phyloP scores from a whole-genome alignment of 2,113 vertebrate species.

The Cyprichromis sp. region DNA sequence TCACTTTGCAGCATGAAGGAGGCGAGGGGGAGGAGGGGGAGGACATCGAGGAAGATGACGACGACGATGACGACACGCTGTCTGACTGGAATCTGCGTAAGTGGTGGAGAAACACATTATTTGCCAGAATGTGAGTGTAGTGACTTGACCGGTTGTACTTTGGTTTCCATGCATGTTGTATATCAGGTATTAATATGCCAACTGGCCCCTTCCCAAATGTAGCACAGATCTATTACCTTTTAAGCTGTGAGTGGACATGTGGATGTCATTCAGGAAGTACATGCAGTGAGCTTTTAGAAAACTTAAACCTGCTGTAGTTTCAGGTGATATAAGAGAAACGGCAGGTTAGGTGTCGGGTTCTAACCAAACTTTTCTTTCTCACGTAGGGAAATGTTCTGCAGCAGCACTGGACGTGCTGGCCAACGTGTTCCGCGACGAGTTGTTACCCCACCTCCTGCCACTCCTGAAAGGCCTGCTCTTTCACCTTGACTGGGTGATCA shows the following conservation, averaged over 20 bases:
- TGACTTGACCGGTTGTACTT: background rate
- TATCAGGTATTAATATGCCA: background rate
- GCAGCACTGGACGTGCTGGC: slow-evolving; percentile 89
- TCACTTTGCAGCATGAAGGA: slow-evolving; percentile 90
- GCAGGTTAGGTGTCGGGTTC: no score
- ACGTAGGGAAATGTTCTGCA: slow-evolving; percentile 86
- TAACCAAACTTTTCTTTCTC: background rate
- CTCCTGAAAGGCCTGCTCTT: slow-evolving; percentile 92
- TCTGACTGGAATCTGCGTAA: slow-evolving; percentile 92
- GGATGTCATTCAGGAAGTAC: background rate
- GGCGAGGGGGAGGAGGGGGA: slow-evolving; percentile 77
- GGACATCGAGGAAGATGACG: slow-evolving; percentile 83
- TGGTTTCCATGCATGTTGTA: background rate
- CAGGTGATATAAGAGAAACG: background rate
- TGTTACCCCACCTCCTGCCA: slow-evolving; percentile 87
- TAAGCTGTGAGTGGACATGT: background rate
- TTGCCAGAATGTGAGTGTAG: background rate
- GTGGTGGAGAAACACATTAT: slow-evolving; percentile 25
- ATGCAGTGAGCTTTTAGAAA: background rate
- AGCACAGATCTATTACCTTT: background rate
- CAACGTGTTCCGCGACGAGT: slow-evolving; percentile 91
- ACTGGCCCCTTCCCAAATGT: background rate
- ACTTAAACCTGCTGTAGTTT: background rate
- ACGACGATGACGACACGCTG: slow-evolving; percentile 83
- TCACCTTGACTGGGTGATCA: slow-evolving; percentile 92